Percentiles rank a stretch among this genome's conserved stretches.
These are phyloP conservation scores for Aurelia aurita DNA, from an alignment of 30 jellyfish, hydroid and myxozoan species.

Conservation along the genomic window DNA sequence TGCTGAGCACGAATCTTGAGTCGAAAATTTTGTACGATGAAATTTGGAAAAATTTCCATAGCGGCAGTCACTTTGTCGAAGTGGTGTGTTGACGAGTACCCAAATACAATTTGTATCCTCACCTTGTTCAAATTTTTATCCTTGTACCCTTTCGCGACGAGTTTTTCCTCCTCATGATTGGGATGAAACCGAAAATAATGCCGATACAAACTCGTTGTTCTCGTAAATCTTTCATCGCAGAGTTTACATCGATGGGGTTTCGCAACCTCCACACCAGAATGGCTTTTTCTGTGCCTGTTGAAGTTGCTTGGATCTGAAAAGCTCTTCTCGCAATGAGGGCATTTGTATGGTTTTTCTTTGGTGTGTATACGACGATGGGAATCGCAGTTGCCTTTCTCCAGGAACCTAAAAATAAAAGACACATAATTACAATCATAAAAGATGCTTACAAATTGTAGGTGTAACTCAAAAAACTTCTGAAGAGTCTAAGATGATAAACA, in stretches of 20 bases:
- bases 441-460: no score
- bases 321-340: constrained; percentile 31
- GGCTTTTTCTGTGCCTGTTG: constrained; percentile 44
- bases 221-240: constrained; percentile 39
- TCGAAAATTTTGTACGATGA: no score
- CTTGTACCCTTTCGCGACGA: not conserved
- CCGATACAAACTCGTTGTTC: constrained; percentile 23
- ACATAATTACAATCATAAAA: no score
- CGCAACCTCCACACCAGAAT: constrained; percentile 12
- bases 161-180: not conserved
- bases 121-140: no score
- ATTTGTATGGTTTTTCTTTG: constrained; percentile 19
- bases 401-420: constrained; percentile 7
- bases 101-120: no score
- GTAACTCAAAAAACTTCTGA: no score
- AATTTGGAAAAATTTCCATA: no score
- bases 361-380: constrained; percentile 31
- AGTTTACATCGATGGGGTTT: constrained; percentile 32
- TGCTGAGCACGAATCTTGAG: no score
- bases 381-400: constrained; percentile 19
- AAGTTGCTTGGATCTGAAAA: constrained; percentile 50
- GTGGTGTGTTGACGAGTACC: no score
- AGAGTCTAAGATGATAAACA: no score
- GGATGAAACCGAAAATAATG: constrained; percentile 45
- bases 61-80: no score